Evolutionary conservation across 35 echinoderm and acorn worm species (phyloP), one percentile per base, ranked within the genome.

Genomic region (Lytechinus pictus): DNA sequence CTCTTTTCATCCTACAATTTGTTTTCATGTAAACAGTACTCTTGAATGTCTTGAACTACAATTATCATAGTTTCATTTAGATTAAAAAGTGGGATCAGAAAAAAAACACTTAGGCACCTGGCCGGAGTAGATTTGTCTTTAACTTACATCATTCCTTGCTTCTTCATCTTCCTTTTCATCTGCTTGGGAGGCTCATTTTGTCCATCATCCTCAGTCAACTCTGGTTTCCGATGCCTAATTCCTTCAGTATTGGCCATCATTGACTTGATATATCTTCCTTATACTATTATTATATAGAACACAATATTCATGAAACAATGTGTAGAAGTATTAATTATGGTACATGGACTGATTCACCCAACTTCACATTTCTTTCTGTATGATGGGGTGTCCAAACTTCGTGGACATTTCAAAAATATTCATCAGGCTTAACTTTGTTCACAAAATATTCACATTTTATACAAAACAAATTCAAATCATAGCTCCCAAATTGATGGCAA

Each of bases 191-290:
- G 66, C n/a, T 24, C 3, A 90, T 44, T 27, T 90, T 90, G 27
- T 8, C 27, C 27, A 8, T 54, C 29, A 19, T 90, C 27, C 13
- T 90, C 88, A 14, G 28, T 44, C 52, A 12, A 10, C 88, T 90
- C 88, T 52, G 88, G 88, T 54, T 54, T 90, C 8, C 88, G 88
- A 6, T 54, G 88, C 52, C 88, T 90, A n/a, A 90, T 27, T 54
- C 88, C 88, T 90, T 90, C 88, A 90, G 88, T 10, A 13, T 90
- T 54, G 28, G 88, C 28, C 88, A 90, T 90, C n/a, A 8, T 79
- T 79, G 14, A 16, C n/a, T 44, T 44, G 33, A 44, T 79, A 79
- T 79, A 1, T 79, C 7, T 79, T 79, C 66, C 66, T 79, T 8
- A 79, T 24, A 79, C n/a, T 7, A 16, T 24, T 24, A 79, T 79